A percentile compares a stretch with the other conserved stretches of the same genome.
phyloP scores from a whole-genome alignment of 1,140 invertebrate genomes.

The Melanaphis sacchari region DNA sequence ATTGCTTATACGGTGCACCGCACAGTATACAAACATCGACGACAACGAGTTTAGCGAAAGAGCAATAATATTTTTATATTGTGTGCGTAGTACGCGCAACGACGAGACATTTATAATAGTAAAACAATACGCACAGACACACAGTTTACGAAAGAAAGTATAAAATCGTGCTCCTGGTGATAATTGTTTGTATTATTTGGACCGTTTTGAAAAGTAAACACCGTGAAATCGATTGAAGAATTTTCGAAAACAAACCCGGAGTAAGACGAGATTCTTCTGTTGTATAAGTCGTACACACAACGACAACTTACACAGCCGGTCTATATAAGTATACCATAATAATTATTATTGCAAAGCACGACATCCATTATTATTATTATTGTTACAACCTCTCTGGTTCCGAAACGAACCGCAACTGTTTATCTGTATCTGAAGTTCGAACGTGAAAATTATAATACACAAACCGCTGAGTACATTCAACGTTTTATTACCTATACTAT shows the following conservation, averaged over 20 bases:
- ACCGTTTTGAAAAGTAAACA: constrained; percentile 26
- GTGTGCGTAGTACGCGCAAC: neutral
- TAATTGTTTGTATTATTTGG: constrained; percentile 27
- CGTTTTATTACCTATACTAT: neutral
- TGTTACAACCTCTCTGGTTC: neutral
- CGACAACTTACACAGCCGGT: neutral
- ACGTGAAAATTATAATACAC: neutral
- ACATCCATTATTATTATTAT: constrained; percentile 3
- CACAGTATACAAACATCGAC: neutral
- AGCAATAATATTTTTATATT: neutral
- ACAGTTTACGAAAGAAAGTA: neutral
- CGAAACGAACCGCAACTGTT: neutral
- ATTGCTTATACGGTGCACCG: neutral
- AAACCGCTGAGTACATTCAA: neutral
- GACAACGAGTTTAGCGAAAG: neutral
- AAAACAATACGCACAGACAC: neutral
- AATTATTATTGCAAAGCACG: neutral
- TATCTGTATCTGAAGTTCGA: neutral
- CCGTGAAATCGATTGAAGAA: constrained; percentile 7
- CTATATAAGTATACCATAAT: constrained; percentile 2
- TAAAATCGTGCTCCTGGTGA: neutral
- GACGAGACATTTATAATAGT: neutral
- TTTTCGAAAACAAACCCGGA: neutral
- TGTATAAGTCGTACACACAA: neutral
- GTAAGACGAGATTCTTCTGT: neutral